Conservation (phyloP, 2,888 invertebrate genomes). For the Micoletzkya japonica region DNA sequence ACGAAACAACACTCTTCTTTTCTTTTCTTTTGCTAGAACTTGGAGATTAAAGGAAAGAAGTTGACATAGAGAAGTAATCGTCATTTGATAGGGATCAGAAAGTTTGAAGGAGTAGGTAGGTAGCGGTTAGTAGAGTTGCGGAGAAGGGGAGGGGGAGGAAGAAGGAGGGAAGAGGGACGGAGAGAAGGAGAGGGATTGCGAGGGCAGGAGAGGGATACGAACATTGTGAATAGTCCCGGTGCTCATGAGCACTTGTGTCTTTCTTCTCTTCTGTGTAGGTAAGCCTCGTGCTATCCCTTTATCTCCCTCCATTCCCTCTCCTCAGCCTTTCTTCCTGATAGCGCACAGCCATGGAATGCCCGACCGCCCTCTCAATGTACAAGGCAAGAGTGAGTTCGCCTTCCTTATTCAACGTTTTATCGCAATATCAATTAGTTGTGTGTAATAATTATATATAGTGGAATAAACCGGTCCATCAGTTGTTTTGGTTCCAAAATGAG, state of each 20-base stretch:
- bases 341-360: background rate
- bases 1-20: background rate
- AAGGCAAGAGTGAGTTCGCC: conserved; percentile 3
- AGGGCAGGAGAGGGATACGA: background rate
- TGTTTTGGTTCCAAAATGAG: too few relatives aligned
- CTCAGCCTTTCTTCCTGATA: background rate
- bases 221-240: background rate
- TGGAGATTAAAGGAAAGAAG: too few relatives aligned
- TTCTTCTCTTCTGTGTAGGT: background rate
- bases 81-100: too few relatives aligned
- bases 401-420: background rate
- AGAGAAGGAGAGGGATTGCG: background rate
- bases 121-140: background rate
- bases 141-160: background rate
- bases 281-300: background rate
- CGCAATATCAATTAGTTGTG: background rate
- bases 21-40: background rate
- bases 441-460: background rate
- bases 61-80: too few relatives aligned
- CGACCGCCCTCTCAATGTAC: conserved; percentile 12
- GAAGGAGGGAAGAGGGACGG: background rate
- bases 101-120: too few relatives aligned
- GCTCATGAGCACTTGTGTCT: background rate
- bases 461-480: too few relatives aligned
- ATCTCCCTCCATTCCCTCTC: background rate